Evolutionary conservation across 2,797 vertebrate genomes (phyloP).

Genomic region (Parotocinclus haroldoi): DNA sequence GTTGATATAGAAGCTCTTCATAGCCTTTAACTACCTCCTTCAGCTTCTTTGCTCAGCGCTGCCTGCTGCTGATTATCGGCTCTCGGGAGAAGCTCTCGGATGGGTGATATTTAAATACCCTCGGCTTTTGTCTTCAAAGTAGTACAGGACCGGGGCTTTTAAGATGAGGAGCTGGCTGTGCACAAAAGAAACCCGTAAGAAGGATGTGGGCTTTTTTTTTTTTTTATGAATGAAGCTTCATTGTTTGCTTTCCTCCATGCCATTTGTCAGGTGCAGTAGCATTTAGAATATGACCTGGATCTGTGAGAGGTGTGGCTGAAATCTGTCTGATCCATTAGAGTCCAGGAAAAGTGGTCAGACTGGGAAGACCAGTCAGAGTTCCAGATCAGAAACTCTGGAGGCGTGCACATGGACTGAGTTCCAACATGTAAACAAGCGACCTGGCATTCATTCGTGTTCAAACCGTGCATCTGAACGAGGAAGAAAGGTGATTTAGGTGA

Average conservation of each 20-base stretch:
- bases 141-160: slow-evolving; percentile 48
- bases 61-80: slow-evolving; percentile 43
- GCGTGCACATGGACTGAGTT: too few species aligned
- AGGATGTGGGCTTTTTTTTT: slow-evolving; percentile 16
- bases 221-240: slow-evolving; percentile 41
- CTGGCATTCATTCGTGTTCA: too few species aligned
- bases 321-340: too few species aligned
- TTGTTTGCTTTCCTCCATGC: slow-evolving; percentile 41
- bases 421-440: too few species aligned
- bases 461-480: too few species aligned
- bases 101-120: slow-evolving; percentile 62
- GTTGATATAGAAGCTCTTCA: slow-evolving; percentile 11
- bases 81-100: slow-evolving; percentile 44
- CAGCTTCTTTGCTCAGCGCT: slow-evolving; percentile 20
- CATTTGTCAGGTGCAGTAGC: slow-evolving; percentile 45
- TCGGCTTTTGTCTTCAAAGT: slow-evolving; percentile 62
- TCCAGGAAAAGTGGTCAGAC: too few species aligned
- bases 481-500: too few species aligned
- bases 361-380: too few species aligned
- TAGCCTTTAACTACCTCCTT: slow-evolving; percentile 32
- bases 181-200: slow-evolving; percentile 28
- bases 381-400: too few species aligned
- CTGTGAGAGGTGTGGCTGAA: slow-evolving; percentile 19
- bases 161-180: slow-evolving; percentile 47
- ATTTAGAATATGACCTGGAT: slow-evolving; percentile 44